Conservation (phyloP, 2,113 vertebrate species). For the Callionymus lyra region DNA sequence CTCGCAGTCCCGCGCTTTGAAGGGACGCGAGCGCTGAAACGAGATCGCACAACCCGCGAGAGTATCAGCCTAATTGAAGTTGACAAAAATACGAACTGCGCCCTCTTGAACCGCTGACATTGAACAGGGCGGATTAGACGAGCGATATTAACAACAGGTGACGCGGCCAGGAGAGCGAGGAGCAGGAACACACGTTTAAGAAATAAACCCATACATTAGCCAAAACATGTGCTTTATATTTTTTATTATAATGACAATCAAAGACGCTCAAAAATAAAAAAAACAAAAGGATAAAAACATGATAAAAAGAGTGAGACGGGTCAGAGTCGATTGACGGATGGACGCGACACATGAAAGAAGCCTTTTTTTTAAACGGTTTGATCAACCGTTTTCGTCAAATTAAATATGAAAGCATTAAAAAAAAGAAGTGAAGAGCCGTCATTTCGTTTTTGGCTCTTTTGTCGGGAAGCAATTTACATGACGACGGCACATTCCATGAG, state of each 20-base stretch:
- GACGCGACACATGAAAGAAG: too few relatives aligned
- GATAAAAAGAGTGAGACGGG: background rate
- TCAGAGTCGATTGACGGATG: too few relatives aligned
- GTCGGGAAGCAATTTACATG: too few relatives aligned
- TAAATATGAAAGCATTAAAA: too few relatives aligned
- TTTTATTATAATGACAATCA: background rate
- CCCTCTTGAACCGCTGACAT: constrained; percentile 87
- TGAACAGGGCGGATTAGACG: constrained; percentile 79
- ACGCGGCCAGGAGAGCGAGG: constrained; percentile 37
- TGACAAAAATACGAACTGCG: constrained; percentile 83
- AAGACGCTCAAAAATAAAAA: background rate
- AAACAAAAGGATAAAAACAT: background rate
- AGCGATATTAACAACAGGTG: constrained; percentile 89
- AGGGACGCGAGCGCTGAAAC: constrained; percentile 72
- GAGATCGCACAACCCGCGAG: constrained; percentile 71
- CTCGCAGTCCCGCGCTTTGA: constrained; percentile 62
- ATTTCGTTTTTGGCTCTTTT: too few relatives aligned
- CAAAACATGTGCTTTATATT: background rate
- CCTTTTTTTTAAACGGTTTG: too few relatives aligned
- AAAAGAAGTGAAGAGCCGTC: too few relatives aligned
- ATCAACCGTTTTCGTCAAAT: too few relatives aligned
- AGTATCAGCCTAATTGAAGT: constrained; percentile 84
- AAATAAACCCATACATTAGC: constrained; percentile 8
- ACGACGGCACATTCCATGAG: too few relatives aligned
- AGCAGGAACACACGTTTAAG: constrained; percentile 27